phyloP scores from a whole-genome alignment of 2,888 invertebrate genomes.

The Tillus elongatus region DNA sequence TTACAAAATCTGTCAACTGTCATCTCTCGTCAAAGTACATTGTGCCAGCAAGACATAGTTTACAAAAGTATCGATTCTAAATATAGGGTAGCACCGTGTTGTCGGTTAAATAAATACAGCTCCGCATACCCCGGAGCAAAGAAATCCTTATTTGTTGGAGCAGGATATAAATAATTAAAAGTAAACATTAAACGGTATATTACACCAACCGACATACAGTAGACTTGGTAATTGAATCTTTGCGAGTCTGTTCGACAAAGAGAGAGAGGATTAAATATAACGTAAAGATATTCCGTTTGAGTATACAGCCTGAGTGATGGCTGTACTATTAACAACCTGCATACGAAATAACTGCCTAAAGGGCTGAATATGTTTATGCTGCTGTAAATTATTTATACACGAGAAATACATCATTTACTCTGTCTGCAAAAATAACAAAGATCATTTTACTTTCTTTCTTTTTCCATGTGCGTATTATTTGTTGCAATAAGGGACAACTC shows the following conservation, averaged over 20 bases:
- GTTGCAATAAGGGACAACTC: neutral
- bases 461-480: neutral
- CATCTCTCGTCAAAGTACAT: no score
- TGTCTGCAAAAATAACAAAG: constrained; percentile 27
- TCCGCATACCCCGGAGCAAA: constrained; percentile 13
- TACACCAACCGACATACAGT: constrained; percentile 13
- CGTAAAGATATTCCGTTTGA: constrained; percentile 13
- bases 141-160: constrained; percentile 23
- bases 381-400: constrained; percentile 32
- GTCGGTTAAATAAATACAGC: constrained; percentile 22
- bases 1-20: no score
- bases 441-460: constrained; percentile 17
- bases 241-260: no score
- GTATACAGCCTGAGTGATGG: constrained; percentile 24
- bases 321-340: constrained; percentile 27
- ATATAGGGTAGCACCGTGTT: no score
- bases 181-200: constrained; percentile 24
- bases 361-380: constrained; percentile 29
- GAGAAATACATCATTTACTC: constrained; percentile 29
- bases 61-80: no score
- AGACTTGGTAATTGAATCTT: constrained; percentile 19
- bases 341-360: constrained; percentile 26
- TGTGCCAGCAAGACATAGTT: no score
- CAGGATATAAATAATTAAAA: constrained; percentile 31
- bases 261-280: constrained; percentile 10